Percentiles rank a stretch among this genome's conserved stretches.
Evolutionary conservation across 2,888 invertebrate species (phyloP).

Genomic region (Macropis europaea): DNA sequence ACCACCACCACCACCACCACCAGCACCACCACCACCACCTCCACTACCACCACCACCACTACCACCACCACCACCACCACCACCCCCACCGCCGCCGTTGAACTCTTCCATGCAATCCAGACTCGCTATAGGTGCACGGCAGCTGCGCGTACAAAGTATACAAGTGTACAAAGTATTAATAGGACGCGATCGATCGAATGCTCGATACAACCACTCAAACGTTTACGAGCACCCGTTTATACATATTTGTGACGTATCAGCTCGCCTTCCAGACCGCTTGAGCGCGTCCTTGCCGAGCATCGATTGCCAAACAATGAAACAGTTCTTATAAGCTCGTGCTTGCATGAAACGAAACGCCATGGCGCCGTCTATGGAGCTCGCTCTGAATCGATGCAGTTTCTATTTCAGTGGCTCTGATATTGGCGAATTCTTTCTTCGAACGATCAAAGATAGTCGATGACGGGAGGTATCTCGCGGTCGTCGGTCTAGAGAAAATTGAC

Average conservation of each 20-base stretch:
- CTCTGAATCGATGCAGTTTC: no score
- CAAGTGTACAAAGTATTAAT: conserved; percentile 29
- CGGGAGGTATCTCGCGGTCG: no score
- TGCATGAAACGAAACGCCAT: no score
- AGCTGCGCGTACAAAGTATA: conserved; percentile 82
- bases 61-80: conserved; percentile 79
- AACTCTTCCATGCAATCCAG: conserved; percentile 97
- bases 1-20: conserved; percentile 79
- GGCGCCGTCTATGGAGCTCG: no score
- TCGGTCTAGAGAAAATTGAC: no score
- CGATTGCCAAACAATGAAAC: no score
- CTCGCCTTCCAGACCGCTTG: neutral
- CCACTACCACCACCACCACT: conserved; percentile 81
- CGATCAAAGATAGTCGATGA: no score
- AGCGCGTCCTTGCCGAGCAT: no score
- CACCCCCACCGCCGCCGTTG: conserved; percentile 83
- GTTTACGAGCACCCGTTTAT: conserved; percentile 6
- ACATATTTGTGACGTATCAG: neutral
- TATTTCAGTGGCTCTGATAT: no score
- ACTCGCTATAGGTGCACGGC: conserved; percentile 95
- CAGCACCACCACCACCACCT: conserved; percentile 82
- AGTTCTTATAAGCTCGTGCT: no score
- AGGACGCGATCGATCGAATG: conserved; percentile 34
- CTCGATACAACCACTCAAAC: conserved; percentile 35
- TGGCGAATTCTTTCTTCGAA: no score